Conservation (phyloP, 2,113 vertebrate species). For the Gasterosteus nipponicus region DNA sequence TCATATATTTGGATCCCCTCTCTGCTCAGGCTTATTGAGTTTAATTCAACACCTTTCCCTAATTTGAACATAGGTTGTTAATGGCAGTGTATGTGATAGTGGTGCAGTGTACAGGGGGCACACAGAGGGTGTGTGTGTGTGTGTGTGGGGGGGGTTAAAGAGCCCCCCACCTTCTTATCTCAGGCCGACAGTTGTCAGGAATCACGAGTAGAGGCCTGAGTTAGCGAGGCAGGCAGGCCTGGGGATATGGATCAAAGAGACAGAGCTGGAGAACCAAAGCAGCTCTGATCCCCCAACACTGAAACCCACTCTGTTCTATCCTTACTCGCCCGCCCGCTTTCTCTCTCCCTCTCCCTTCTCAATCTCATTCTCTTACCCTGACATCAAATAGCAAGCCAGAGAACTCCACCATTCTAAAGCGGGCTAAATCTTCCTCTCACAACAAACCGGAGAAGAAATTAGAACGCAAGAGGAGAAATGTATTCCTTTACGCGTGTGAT, state of each 20-base stretch:
- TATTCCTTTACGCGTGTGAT: slow-evolving; percentile 45
- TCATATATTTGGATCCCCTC: slow-evolving; percentile 39
- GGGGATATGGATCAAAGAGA: slow-evolving; percentile 99
- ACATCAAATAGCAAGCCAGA: slow-evolving; percentile 86
- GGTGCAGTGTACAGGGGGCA: slow-evolving; percentile 39
- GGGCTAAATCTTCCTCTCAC: slow-evolving; percentile 77
- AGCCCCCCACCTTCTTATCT: slow-evolving; percentile 89
- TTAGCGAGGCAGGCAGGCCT: slow-evolving; percentile 92
- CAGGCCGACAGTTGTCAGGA: slow-evolving; percentile 98
- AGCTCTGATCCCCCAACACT: slow-evolving; percentile 91
- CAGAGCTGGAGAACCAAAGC: slow-evolving; percentile 86
- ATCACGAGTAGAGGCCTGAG: slow-evolving; percentile 96
- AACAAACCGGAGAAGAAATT: slow-evolving; percentile 66
- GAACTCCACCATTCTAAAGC: slow-evolving; percentile 78
- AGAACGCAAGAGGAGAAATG: slow-evolving; percentile 39
- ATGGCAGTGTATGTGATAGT: slow-evolving; percentile 32
- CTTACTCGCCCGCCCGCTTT: slow-evolving; percentile 41
- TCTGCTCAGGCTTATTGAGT: slow-evolving; percentile 54
- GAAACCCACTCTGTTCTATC: slow-evolving; percentile 81
- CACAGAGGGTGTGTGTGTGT: neutral
- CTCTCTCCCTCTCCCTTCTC: slow-evolving; percentile 51
- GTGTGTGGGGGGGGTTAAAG: slow-evolving; percentile 37
- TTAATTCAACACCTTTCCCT: slow-evolving; percentile 70
- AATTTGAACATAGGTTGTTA: slow-evolving; percentile 73
- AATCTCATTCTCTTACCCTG: slow-evolving; percentile 71